These are phyloP conservation scores for Bombus fervidus DNA, from an alignment of 1,140 invertebrate genomes.

Conservation along the genomic window DNA sequence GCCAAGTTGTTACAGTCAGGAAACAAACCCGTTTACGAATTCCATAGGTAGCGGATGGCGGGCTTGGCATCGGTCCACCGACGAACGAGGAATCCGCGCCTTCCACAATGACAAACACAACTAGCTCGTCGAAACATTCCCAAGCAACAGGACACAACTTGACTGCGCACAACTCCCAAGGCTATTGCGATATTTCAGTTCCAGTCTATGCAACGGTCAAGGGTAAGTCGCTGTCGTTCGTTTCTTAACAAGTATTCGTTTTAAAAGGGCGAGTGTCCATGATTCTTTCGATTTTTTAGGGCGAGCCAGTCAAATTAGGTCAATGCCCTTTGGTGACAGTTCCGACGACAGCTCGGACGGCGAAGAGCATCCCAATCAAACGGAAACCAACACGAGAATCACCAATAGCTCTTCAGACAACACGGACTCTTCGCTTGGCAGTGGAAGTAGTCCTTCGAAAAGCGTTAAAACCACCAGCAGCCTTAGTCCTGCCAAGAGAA, in stretches of 20 bases:
- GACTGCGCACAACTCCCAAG: slow-evolving; percentile 81
- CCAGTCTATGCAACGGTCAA: slow-evolving; percentile 98
- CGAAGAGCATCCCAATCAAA: slow-evolving; percentile 86
- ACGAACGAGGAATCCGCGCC: slow-evolving; percentile 79
- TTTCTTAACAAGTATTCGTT: too few relatives aligned
- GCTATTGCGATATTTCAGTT: slow-evolving; percentile 93
- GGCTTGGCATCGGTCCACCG: slow-evolving; percentile 83
- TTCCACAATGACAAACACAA: slow-evolving; percentile 78
- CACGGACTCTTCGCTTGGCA: slow-evolving; percentile 84
- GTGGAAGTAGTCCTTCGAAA: slow-evolving; percentile 90
- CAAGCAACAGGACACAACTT: slow-evolving; percentile 79
- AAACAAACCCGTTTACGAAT: slow-evolving; percentile 35
- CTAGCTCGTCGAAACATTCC: slow-evolving; percentile 80
- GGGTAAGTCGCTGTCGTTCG: slow-evolving; percentile 83
- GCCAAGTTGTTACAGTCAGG: neutral
- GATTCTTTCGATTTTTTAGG: slow-evolving; percentile 79
- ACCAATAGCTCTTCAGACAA: slow-evolving; percentile 83
- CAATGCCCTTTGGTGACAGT: slow-evolving; percentile 97
- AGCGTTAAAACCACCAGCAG: slow-evolving; percentile 92
- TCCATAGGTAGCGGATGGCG: slow-evolving; percentile 91
- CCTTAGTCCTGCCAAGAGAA: slow-evolving; percentile 91
- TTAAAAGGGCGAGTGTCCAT: neutral
- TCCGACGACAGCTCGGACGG: slow-evolving; percentile 97
- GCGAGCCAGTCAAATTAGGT: slow-evolving; percentile 96
- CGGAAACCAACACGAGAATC: slow-evolving; percentile 82